A percentile compares a stretch with the other conserved stretches of the same genome.
phyloP scores from a whole-genome alignment of 2,888 invertebrate species.

The Eledona agricola region DNA sequence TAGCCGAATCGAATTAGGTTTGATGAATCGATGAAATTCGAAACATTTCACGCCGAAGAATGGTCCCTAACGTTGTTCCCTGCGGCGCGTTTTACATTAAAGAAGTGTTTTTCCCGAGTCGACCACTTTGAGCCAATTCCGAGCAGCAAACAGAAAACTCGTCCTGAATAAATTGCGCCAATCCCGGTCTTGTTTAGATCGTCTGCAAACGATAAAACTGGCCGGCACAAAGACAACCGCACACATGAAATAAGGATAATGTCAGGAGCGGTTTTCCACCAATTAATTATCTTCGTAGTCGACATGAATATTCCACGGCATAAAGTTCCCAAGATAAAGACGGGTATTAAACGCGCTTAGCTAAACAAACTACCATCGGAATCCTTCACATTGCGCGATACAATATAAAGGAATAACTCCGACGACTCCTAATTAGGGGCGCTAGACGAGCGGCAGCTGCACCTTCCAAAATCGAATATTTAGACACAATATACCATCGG shows the following conservation, averaged over 20 bases:
- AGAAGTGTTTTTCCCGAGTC: no score
- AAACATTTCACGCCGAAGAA: no score
- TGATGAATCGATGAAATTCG: no score
- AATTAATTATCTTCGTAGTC: constrained; percentile 26
- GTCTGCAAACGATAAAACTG: constrained; percentile 3
- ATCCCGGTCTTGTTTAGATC: constrained; percentile 1
- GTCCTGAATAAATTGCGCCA: constrained; percentile 1
- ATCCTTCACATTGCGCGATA: constrained; percentile 21
- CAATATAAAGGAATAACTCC: constrained; percentile 5
- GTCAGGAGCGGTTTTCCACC: constrained; percentile 11
- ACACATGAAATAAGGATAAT: constrained; percentile 19
- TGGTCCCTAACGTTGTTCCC: no score
- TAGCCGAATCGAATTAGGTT: no score
- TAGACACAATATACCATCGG: constrained; percentile 18
- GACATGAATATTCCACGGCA: constrained; percentile 23
- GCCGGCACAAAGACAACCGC: not conserved
- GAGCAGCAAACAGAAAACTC: not conserved
- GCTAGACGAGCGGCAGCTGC: no score
- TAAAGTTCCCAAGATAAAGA: constrained; percentile 18
- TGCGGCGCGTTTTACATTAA: no score
- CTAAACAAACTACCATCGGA: constrained; percentile 23
- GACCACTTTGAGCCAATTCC: no score
- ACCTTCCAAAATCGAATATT: no score
- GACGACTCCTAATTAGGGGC: no score
- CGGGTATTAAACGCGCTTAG: constrained; percentile 20